phyloP scores from a whole-genome alignment of 2,888 invertebrate genomes.

The Octonoba sinensis region DNA sequence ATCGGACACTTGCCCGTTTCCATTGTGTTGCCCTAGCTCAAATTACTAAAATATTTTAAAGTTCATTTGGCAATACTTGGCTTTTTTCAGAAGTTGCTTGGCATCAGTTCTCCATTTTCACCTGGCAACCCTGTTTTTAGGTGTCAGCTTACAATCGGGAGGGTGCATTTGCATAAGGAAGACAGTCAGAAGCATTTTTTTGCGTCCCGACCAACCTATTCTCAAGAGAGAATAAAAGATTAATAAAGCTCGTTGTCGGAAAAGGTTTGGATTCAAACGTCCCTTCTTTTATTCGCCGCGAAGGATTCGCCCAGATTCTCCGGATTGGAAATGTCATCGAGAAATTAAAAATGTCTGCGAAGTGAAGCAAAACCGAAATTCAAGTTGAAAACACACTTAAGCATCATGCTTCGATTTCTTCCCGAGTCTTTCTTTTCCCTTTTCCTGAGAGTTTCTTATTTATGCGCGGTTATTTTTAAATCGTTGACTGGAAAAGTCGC shows the following conservation, averaged over 20 bases:
- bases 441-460: no score
- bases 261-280: background rate
- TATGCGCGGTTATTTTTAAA: no score
- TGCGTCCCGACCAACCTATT: background rate
- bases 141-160: conserved; percentile 61
- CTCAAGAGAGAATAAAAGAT: conserved; percentile 51
- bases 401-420: no score
- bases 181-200: background rate
- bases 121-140: conserved; percentile 13
- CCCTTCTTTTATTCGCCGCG: conserved; percentile 23
- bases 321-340: no score
- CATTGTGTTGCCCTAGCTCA: no score
- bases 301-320: conserved; percentile 2
- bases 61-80: no score
- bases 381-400: background rate
- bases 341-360: conserved; percentile 15
- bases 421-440: no score
- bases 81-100: no score
- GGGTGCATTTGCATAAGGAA: conserved; percentile 51
- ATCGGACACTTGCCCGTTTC: no score
- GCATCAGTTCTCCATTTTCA: no score
- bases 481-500: no score
- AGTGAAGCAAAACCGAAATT: conserved; percentile 13
- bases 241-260: conserved; percentile 43
- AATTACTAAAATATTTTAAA: no score